Conservation (phyloP, 64 coral and sea anemone species). For the Actinia equina region DNA sequence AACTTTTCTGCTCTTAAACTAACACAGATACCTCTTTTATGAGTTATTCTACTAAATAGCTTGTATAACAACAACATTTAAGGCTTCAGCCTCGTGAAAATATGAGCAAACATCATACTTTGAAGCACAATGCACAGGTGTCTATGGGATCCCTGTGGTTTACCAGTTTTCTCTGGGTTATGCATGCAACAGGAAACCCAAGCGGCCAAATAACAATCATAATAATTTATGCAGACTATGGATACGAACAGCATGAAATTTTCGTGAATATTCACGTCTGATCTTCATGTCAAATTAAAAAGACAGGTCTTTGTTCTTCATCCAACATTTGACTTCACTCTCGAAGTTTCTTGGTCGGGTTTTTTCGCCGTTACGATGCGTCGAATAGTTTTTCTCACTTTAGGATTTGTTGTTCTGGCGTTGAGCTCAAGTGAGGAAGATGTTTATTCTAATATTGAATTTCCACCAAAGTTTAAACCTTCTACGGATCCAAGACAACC, state of each 20-base stretch:
- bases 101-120: neutral
- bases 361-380: neutral
- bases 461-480: slow-evolving; percentile 71
- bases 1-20: neutral
- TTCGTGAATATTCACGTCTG: neutral
- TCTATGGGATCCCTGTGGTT: neutral
- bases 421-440: neutral
- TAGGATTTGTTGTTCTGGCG: neutral
- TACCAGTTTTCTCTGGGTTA: neutral
- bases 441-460: slow-evolving; percentile 33
- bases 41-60: neutral
- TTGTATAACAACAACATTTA: neutral
- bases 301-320: neutral
- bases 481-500: slow-evolving; percentile 18
- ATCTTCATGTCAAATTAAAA: neutral
- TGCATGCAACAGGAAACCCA: neutral
- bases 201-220: neutral
- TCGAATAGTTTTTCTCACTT: neutral
- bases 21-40: neutral
- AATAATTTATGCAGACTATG: too few species aligned
- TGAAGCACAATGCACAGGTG: neutral
- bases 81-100: neutral
- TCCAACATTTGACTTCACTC: neutral
- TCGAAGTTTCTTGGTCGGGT: neutral
- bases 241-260: neutral